Base-by-base conservation (phyloP, 2,888 invertebrate species). In the Conops quadrifasciatus region DNA sequence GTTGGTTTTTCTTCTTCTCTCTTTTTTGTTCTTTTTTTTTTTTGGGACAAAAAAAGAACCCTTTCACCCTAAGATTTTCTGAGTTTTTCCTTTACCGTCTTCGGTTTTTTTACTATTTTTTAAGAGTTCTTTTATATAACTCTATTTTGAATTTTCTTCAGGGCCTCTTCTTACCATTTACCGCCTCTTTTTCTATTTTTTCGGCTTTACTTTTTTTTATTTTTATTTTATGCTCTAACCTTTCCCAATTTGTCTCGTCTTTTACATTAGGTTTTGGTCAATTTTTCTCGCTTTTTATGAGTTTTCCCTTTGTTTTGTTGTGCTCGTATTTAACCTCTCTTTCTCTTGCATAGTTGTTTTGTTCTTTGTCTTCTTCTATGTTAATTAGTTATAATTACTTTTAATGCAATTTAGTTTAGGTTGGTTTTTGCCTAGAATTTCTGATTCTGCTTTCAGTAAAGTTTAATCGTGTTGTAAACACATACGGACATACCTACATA, bases 351-450 rank as follows among this genome's bases (percentile, higher is more conserved):
- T 21, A 51, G 24, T 62, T 71, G 71, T 72, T 72, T 70, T 74
- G 63, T 36, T 7, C 47, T 60, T 58, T 69, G 71, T 77, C 75
- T 77, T 77, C 77, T 36, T 60, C 62, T 36, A 4, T 36, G 36
- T 68, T 79, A 82, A 82, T 82, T 80, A 81, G 82, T 80, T 82
- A 79, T 84, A 83, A 84, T 82, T 79, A 82, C 82, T 77, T 79
- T 77, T 84, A 82, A 82, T 83, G 83, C 82, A 82, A 82, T 82
- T 83, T 83, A 78, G 79, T 79, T 78, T 36, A 36, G 60, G 21
- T 53, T 49, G 63, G 21, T 9, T 53, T 67, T 58, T 67, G 65
- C 67, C 62, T 62, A 67, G 36, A 73, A 70, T 65, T n/a, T 72
- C 36, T 73, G 72, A 65, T 64, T 73, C 74, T 49, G 13, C n/a